phyloP scores from a whole-genome alignment of 2,113 vertebrate species.

The Dipodomys ordii region DNA sequence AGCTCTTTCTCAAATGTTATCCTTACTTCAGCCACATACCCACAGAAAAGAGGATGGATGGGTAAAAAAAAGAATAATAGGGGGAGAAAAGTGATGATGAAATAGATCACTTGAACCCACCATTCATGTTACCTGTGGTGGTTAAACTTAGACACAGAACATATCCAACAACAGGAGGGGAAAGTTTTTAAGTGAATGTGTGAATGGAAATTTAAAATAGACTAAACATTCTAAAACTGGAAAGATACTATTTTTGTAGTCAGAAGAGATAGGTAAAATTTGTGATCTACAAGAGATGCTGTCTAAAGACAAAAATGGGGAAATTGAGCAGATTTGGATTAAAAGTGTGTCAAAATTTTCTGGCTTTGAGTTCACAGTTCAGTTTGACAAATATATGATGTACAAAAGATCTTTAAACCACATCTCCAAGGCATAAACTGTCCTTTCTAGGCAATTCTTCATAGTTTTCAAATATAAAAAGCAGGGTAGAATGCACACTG shows the following conservation, averaged over 20 bases:
- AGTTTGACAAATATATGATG: not conserved
- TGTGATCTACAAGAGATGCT: not conserved
- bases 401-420: not conserved
- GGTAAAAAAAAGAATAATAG: not conserved
- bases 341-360: not conserved
- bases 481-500: not conserved
- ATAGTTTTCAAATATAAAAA: slow-evolving; percentile 20
- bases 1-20: not conserved
- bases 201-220: slow-evolving; percentile 20
- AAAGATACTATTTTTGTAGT: slow-evolving; percentile 16
- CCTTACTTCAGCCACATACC: not conserved
- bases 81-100: not conserved
- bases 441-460: not conserved
- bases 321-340: not conserved
- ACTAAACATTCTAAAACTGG: slow-evolving; percentile 20
- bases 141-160: not conserved
- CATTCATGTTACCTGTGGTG: not conserved
- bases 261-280: not conserved
- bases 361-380: no score
- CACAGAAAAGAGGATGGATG: not conserved
- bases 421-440: not conserved
- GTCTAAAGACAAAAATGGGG: not conserved
- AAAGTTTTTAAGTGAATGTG: slow-evolving; percentile 8
- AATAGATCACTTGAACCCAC: not conserved
- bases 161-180: not conserved